Evolutionary conservation across 1,140 invertebrate genomes (phyloP), one percentile per base, ranked within the genome.

Genomic region (Archivesica marissinica): DNA sequence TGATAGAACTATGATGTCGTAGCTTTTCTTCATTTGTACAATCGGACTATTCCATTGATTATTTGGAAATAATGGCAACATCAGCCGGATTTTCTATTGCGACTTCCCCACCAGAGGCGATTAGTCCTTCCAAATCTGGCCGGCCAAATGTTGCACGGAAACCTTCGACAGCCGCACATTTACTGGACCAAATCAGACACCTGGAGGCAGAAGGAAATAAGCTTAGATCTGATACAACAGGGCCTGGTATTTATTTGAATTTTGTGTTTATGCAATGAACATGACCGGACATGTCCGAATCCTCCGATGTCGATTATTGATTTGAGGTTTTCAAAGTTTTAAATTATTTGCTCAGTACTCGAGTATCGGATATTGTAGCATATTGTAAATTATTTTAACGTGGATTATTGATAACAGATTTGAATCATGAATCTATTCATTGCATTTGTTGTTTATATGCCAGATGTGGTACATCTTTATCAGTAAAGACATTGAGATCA

Each of bases 181-280:
- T 91, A 59, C 80, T 89, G 9, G 88, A 91, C 15, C 89, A 91
- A 66, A 91, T 91, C 83, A 86, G 86, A 13, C 83, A 88, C 25
- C 66, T 92, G 28, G 91, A 92, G 87, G 88, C 90, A 20, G 91
- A 92, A 86, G 91, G 90, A 56, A 86, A 90, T 59, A 91, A 90
- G 81, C 82, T 92, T 20, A 77, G 91, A 84, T 80, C 86, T 59
- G 78, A 75, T 13, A 86, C 86, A 20, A 15, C 80, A 15, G 79
- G 44, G 38, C 20, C 41, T 52, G 64, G 64, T 81, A 72, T 23
- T 17, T 35, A 66, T 9, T 44, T 50, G 25, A 44, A 1, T 72
- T 61, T 82, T 72, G 0, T 54, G 0, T 30, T 38, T 44, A 9
- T 75, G 23, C 13, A 47, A 20, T 17, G 0, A 66, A 70, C 54